These are phyloP conservation scores for Diaperis boleti DNA, from an alignment of 2,888 invertebrate species.

Conservation along the genomic window DNA sequence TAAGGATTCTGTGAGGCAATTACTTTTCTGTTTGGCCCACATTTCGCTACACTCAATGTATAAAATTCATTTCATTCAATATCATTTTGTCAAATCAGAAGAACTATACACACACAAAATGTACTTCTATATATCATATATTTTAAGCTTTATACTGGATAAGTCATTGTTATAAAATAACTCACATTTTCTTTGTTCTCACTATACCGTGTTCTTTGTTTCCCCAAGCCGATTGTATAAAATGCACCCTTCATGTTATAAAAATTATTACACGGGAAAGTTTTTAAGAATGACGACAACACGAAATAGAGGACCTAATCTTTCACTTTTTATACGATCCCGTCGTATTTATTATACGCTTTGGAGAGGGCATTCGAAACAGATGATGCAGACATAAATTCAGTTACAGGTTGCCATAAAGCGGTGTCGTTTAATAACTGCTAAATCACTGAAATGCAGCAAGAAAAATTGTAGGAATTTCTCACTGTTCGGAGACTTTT, in stretches of 20 bases:
- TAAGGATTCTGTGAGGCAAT: no score
- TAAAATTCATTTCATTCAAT: no score
- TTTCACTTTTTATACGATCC: constrained; percentile 38
- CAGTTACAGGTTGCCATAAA: constrained; percentile 37
- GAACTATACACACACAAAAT: no score
- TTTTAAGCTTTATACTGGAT: no score
- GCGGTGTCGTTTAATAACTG: constrained; percentile 23
- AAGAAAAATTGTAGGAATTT: constrained; percentile 23
- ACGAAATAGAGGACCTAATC: constrained; percentile 36
- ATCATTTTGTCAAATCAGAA: no score
- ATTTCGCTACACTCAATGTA: no score
- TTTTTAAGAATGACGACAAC: constrained; percentile 34
- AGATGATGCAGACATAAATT: constrained; percentile 44
- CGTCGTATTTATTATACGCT: constrained; percentile 39
- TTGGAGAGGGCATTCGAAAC: constrained; percentile 40
- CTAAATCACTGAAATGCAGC: constrained; percentile 21
- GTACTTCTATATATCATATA: no score
- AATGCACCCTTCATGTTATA: constrained; percentile 12
- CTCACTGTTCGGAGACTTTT: constrained; percentile 4
- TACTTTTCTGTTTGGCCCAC: no score
- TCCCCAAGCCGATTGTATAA: constrained; percentile 2
- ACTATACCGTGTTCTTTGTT: constrained; percentile 14
- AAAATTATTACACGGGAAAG: constrained; percentile 32
- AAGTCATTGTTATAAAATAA: no score
- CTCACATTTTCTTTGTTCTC: constrained; percentile 16